phyloP scores from a whole-genome alignment of 2,797 vertebrate species.

The Cynopterus sphinx region DNA sequence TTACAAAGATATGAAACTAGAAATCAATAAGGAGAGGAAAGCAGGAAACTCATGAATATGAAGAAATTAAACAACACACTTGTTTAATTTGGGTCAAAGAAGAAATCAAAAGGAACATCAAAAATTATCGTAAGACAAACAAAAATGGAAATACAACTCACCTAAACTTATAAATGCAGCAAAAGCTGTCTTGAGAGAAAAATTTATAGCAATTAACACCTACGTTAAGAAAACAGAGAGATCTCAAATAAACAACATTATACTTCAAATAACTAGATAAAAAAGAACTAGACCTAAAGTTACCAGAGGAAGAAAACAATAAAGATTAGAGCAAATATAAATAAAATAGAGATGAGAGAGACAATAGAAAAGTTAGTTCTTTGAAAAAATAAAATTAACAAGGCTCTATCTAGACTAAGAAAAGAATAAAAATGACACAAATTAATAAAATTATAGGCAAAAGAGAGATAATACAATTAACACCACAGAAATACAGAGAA shows the following conservation, averaged over 20 bases:
- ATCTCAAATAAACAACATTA: not conserved
- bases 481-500: not conserved
- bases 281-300: not conserved
- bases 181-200: not conserved
- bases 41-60: not conserved
- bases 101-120: not conserved
- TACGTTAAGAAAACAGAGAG: not conserved
- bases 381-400: not conserved
- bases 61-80: not conserved
- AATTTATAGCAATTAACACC: not conserved
- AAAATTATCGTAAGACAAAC: not conserved
- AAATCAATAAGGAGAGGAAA: not conserved
- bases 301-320: not conserved
- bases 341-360: not conserved
- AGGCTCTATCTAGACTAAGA: not conserved
- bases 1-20: not conserved
- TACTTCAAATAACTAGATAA: not conserved
- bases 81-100: not conserved
- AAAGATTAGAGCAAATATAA: not conserved
- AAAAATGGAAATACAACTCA: not conserved
- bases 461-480: not conserved
- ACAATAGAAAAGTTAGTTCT: not conserved
- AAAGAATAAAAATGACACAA: not conserved
- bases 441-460: not conserved
- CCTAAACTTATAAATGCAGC: not conserved